These are phyloP conservation scores for Liodrosophila aerea DNA, from an alignment of 2,888 invertebrate genomes.

Conservation along the genomic window DNA sequence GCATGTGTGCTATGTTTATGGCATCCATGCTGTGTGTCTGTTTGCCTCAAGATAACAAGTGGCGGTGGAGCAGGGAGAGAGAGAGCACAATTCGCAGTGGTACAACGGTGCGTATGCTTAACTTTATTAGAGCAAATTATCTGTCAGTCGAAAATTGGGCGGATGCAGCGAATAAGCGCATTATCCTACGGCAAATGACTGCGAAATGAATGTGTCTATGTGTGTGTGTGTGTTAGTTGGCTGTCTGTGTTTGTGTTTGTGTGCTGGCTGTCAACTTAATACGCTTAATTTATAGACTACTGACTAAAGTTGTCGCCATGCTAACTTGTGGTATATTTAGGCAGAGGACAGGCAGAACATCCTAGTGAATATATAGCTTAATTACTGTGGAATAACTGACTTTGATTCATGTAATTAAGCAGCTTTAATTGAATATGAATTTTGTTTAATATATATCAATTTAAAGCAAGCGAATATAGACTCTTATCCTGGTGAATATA, in stretches of 20 bases:
- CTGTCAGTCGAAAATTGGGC: constrained; percentile 25
- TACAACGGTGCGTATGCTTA: constrained; percentile 68
- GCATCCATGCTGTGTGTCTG: constrained; percentile 55
- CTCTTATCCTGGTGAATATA: too few relatives aligned
- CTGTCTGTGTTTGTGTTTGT: constrained; percentile 8
- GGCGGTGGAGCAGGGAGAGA: background rate
- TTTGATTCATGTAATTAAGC: too few relatives aligned
- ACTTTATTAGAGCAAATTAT: constrained; percentile 73
- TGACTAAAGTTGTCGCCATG: too few relatives aligned
- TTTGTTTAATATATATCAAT: too few relatives aligned
- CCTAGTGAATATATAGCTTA: too few relatives aligned
- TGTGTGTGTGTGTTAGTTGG: background rate
- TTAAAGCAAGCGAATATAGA: too few relatives aligned
- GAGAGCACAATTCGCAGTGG: background rate
- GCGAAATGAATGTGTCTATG: constrained; percentile 15
- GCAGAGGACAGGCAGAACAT: too few relatives aligned
- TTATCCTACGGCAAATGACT: constrained; percentile 21
- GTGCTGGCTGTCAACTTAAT: constrained; percentile 36
- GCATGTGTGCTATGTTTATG: constrained; percentile 20
- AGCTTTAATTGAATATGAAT: too few relatives aligned
- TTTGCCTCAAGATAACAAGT: constrained; percentile 71
- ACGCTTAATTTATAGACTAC: constrained; percentile 47
- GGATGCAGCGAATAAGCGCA: constrained; percentile 56
- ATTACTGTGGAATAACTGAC: too few relatives aligned
- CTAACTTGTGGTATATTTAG: too few relatives aligned